Evolutionary conservation across 1,140 invertebrate genomes (phyloP).

Genomic region (Drosophila littoralis): DNA sequence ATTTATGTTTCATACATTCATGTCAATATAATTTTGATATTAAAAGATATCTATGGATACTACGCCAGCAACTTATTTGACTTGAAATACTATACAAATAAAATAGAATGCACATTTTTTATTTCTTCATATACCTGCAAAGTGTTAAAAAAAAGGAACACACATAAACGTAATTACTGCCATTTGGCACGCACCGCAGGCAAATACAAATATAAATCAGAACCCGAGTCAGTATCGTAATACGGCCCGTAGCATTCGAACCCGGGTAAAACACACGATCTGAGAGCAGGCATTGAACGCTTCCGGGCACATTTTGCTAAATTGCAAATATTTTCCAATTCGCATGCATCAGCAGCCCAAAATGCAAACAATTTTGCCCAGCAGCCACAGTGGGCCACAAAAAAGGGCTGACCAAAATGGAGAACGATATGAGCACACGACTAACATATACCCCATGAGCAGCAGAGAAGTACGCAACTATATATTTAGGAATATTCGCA

Average conservation of each 20-base stretch:
- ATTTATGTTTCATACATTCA: too few species aligned
- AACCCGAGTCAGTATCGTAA: constrained; percentile 51
- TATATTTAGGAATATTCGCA: neutral
- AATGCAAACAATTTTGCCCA: constrained; percentile 78
- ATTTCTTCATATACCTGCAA: neutral
- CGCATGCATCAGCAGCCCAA: constrained; percentile 78
- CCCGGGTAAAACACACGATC: constrained; percentile 3
- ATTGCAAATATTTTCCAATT: constrained; percentile 82
- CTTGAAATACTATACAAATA: neutral
- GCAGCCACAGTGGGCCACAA: constrained; percentile 58
- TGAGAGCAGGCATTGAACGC: constrained; percentile 58
- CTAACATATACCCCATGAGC: neutral
- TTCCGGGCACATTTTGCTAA: constrained; percentile 80
- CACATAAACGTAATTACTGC: constrained; percentile 63
- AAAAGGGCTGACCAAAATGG: constrained; percentile 11
- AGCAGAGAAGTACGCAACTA: neutral
- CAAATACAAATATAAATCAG: constrained; percentile 38
- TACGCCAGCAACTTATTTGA: too few species aligned
- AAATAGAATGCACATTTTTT: neutral
- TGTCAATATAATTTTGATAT: too few species aligned
- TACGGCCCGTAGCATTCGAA: constrained; percentile 31
- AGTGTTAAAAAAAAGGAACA: neutral
- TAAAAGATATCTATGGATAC: too few species aligned
- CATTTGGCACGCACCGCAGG: constrained; percentile 69
- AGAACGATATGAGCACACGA: neutral